Conservation (phyloP, 2,888 invertebrate species). For the Eudasyphora cyanicolor region DNA sequence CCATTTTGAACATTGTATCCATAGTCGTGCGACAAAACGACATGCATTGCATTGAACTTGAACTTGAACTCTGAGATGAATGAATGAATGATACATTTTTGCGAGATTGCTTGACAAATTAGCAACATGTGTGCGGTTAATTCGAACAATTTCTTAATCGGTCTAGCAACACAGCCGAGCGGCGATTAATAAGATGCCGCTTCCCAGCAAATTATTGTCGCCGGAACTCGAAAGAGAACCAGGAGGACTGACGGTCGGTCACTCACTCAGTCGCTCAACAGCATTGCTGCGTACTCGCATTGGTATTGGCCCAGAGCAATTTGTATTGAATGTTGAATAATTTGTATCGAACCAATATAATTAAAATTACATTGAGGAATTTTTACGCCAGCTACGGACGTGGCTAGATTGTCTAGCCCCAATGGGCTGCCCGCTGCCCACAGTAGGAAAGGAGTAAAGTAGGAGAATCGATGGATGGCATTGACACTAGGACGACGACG, state of each 20-base stretch:
- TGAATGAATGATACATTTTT: too few relatives aligned
- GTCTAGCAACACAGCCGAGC: constrained; percentile 25
- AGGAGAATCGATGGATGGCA: constrained; percentile 36
- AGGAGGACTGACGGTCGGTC: background rate
- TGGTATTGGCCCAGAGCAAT: constrained; percentile 57
- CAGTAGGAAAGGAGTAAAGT: background rate
- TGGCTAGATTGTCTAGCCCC: background rate
- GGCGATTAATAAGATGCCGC: constrained; percentile 41
- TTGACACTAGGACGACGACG: constrained; percentile 43
- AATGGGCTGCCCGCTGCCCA: background rate
- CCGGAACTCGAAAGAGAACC: background rate
- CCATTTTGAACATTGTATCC: background rate
- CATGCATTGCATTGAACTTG: constrained; percentile 14
- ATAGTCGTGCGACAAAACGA: background rate
- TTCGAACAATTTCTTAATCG: constrained; percentile 67
- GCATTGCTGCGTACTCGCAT: too few relatives aligned
- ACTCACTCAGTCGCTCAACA: too few relatives aligned
- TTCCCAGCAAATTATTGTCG: background rate
- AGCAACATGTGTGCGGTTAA: constrained; percentile 67
- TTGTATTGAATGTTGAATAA: constrained; percentile 65
- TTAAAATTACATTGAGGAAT: constrained; percentile 64
- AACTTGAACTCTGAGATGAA: constrained; percentile 16
- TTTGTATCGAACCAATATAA: constrained; percentile 62
- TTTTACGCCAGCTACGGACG: constrained; percentile 46
- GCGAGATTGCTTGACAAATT: constrained; percentile 61